A percentile compares a stretch with the other conserved stretches of the same genome.
phyloP scores from a whole-genome alignment of 1,140 invertebrate species.

The Patella vulgata region DNA sequence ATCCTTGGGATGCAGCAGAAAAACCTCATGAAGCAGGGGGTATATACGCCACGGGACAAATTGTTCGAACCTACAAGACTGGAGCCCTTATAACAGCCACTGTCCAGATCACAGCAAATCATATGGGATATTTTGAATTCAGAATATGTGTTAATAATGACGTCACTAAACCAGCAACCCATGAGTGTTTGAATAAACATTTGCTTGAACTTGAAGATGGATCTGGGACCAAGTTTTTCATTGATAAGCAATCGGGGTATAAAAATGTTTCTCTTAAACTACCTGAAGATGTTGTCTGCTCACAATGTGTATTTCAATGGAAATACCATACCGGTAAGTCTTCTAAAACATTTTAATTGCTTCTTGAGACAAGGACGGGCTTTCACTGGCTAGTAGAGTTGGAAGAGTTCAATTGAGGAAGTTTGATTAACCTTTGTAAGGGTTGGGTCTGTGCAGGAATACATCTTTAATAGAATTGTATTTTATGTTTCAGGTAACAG shows the following conservation, averaged over 20 bases:
- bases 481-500: constrained; percentile 20
- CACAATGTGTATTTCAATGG: constrained; percentile 89
- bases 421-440: no score
- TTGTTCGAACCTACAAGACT: constrained; percentile 19
- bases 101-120: constrained; percentile 18
- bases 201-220: constrained; percentile 14
- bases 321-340: constrained; percentile 82
- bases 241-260: background rate
- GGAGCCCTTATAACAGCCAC: constrained; percentile 28
- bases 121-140: constrained; percentile 84
- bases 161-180: constrained; percentile 17
- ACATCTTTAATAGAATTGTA: no score
- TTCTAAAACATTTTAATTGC: no score
- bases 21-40: constrained; percentile 25
- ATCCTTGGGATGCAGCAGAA: constrained; percentile 72
- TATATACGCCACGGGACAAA: constrained; percentile 19
- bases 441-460: no score
- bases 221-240: constrained; percentile 4
- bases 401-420: no score
- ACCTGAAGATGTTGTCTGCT: constrained; percentile 82
- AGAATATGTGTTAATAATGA: constrained; percentile 77
- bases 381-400: no score
- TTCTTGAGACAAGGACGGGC: no score
- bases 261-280: constrained; percentile 62
- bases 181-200: constrained; percentile 20